Evolutionary conservation across 1,140 invertebrate species (phyloP), one percentile per base, ranked within the genome.

Genomic region (Ceratitis capitata): DNA sequence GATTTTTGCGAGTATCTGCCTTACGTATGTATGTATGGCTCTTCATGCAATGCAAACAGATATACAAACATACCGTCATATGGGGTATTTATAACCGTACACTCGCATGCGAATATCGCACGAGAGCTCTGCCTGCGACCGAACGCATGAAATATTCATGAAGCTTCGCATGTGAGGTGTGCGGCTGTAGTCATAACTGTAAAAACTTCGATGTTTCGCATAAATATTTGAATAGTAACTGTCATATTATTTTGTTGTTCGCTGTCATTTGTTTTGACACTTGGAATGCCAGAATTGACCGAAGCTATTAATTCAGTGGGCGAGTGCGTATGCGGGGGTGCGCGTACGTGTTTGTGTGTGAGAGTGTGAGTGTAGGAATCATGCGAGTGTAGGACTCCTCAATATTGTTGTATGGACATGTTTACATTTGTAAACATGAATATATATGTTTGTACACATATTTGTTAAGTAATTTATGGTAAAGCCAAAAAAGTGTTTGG

Each of bases 151-250:
- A 61, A 26, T 61, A 61, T 35, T 23, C 56, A 61, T 26, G 5
- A 26, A 29, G 29, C 56, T 4, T 19, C 2, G 51, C n/a, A n/a
- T n/a, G 6, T 56, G 51, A 56, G 7, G 56, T n/a, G 64, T 39
- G 69, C 23, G 45, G 39, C n/a, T 23, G 12, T 47, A 12, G 5
- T 47, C 61, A 23, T 78, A 78, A 78, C 42, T 78, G n/a, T 47
- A 19, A 14, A 23, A 12, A 9, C 39, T 78, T 45, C 39, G 69
- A 78, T 78, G 39, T 78, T 2, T 78, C 23, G 16, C 39, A 78
- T 78, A 78, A 78, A 78, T 78, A 78, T 45, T 78, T 78, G 69
- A 78, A 10, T 19, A 78, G 69, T 39, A 45, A 12, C 69, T 23
- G 69, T 78, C 39, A 26, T 47, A 78, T 78, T 78, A 78, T 45